Base-by-base conservation (phyloP, 2,797 vertebrate species). In the Falco peregrinus region DNA sequence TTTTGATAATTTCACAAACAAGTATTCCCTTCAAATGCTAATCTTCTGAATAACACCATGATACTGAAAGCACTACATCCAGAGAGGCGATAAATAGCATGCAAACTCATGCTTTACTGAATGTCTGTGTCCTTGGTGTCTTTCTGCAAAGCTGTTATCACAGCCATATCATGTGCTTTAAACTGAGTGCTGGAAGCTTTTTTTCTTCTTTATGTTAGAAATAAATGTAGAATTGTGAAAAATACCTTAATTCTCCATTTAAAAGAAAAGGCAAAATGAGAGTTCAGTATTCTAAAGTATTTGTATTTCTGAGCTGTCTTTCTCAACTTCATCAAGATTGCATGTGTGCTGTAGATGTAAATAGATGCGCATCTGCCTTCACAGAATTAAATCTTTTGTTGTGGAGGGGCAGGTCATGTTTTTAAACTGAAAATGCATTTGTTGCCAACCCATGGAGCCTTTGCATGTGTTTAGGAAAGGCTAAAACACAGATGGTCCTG, bases 41-140 rank as follows among this genome's bases (percentile, higher is more conserved):
- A 87, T 95, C 87, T 85, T 67, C 45, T 78, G 18, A 93, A 79
- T 89, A 93, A 68, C n/a, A 78, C 33, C 69, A 26, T 85, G 70
- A 51, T 56, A 51, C 37, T 73, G 64, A 92, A 92, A 79, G 25
- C 48, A 89, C 4, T 17, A 48, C 41, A 96, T 92, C 35, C 67
- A 90, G 43, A 2, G 5, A 76, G 39, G 25, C 84, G 73, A 78
- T 60, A 86, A 87, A 73, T 54, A 79, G 24, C 51, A 60, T 48
- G 16, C 17, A 74, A 51, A 74, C 28, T 59, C 48, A 48, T 63
- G 29, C 25, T 79, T 76, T 92, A n/a, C 26, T 54, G n/a, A 73
- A 56, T 41, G 24, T 47, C 61, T 45, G 39, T 79, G 29, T 69
- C 41, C 64, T 82, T 70, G n/a, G 20, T 75, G 26, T 71, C 53